Evolutionary conservation across 37 sponge, comb jelly and placozoan species (phyloP), one percentile per base, ranked within the genome.

Genomic region (Spongia lamella): DNA sequence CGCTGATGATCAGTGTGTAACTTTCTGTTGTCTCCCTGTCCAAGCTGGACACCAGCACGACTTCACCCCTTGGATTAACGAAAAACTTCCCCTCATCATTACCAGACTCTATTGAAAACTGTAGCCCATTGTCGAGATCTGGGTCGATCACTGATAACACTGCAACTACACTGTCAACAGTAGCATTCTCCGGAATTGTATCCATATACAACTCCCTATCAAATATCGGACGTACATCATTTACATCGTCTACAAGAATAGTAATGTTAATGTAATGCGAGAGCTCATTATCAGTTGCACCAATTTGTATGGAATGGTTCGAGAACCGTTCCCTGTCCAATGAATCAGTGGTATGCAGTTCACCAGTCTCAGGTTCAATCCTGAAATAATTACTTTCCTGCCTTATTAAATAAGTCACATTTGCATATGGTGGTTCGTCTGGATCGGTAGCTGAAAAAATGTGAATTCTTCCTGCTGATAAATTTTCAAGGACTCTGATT

Each of bases 171-270:
- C 21, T 38, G 20, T 38, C 67, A 20, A 25, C 24, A 0, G 64
- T 17, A n/a, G 53, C 43, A 40, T 69, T 65, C 33, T 92, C 85
- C 39, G 54, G 36, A 1, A 79, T 49, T 0, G 7, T 61, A 17
- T 29, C 38, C 17, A 55, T 30, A 60, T 78, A 73, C 0, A 7
- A 17, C 9, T 24, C 15, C 1, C 21, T 22, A 39, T 38, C 59
- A 62, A 86, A 86, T 11, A 37, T 21, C 11, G 69, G 79, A 16
- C 43, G 37, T 39, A 79, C 80, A 37, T 90, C 90, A 66, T 84
- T 84, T 25, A 78, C 82, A 15, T 66, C 43, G 19, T 43, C 52
- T 0, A 90, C 73, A 3, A 22, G 19, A 34, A 90, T 36, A 17
- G 66, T 90, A 14, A 81, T 24, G 13, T 35, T 47, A 0, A 7